Evolutionary conservation across 2,113 vertebrate species (phyloP), one percentile per base, ranked within the genome.

Genomic region (Phalacrocorax pelagicus): DNA sequence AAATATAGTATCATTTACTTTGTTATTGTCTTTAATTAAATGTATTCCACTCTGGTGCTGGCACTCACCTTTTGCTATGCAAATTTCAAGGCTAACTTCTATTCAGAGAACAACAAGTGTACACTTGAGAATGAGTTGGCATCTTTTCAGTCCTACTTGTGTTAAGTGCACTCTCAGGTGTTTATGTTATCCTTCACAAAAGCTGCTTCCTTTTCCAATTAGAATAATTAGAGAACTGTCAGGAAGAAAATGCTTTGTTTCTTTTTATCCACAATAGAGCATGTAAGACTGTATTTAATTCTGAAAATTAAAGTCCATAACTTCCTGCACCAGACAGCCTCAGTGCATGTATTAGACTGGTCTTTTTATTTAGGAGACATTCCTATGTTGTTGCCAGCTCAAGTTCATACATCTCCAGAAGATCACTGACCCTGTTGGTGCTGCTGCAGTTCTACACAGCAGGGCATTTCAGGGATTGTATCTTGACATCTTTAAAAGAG

Each of bases 11-110:
- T 96, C 32, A 94, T 98, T 97, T 96, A 97, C 93, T 98, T 98
- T 97, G 92, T 93, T 96, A 91, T 97, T 97, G 91, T 87, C 95
- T 97, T 97, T 98, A 98, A 98, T 98, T 98, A 97, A 98, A 97
- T 93, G 96, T 86, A 97, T 98, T 98, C 93, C 88, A 95, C 92
- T 92, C 97, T 89, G 75, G 91, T 93, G 81, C 75, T 94, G 94
- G 94, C 84, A 97, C 97, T 97, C 82, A 81, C 88, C 93, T 95
- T 97, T 96, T 96, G 87, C 95, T 96, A 97, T 96, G 95, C 96
- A 98, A 98, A 98, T 97, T 95, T 96, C 90, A 88, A 97, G 96
- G 90, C 97, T 97, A 93, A 79, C 94, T 95, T 96, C 90, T 95
- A 96, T 97, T 97, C 94, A 67, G 58, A 97, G 81, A 92, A 96